A percentile compares a stretch with the other conserved stretches of the same genome.
Evolutionary conservation across 2,888 invertebrate species (phyloP).

Genomic region (Cyclophora punctaria): DNA sequence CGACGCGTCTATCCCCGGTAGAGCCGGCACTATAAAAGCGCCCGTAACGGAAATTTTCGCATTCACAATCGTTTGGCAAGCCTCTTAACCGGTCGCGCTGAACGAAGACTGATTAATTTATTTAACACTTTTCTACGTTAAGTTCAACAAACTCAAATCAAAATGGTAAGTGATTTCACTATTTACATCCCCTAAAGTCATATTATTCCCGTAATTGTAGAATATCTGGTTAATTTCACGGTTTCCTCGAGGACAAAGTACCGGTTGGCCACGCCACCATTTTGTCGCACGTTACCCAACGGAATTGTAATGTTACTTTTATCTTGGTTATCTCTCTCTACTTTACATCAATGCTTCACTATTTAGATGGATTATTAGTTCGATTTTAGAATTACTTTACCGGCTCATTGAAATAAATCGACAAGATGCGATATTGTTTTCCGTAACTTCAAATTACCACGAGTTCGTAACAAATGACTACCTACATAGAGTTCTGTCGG

Average conservation of each 20-base stretch:
- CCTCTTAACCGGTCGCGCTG: slow-evolving; percentile 80
- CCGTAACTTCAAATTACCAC: slow-evolving; percentile 3
- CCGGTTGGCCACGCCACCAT: slow-evolving; percentile 60
- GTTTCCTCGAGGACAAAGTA: slow-evolving; percentile 22
- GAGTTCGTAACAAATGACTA: slow-evolving; percentile 3
- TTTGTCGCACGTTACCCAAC: slow-evolving; percentile 44
- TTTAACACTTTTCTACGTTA: slow-evolving; percentile 49
- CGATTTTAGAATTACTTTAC: neutral
- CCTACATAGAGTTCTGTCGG: slow-evolving; percentile 22
- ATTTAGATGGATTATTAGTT: neutral
- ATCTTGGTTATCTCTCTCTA: neutral
- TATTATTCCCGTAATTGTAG: slow-evolving; percentile 5
- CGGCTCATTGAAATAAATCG: neutral
- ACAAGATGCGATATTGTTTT: slow-evolving; percentile 22
- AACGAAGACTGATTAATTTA: slow-evolving; percentile 74
- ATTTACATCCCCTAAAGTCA: slow-evolving; percentile 12
- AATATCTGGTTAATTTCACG: slow-evolving; percentile 2
- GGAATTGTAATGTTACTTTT: slow-evolving; percentile 16
- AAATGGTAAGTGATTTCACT: slow-evolving; percentile 60
- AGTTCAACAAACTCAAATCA: slow-evolving; percentile 65
- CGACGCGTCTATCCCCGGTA: slow-evolving; percentile 70
- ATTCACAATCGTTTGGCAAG: slow-evolving; percentile 79
- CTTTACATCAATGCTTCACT: neutral
- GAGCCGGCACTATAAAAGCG: slow-evolving; percentile 73
- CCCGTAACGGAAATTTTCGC: slow-evolving; percentile 53